These are phyloP conservation scores for Oscheius sp. DNA, from an alignment of 2,888 invertebrate genomes.

Conservation along the genomic window DNA sequence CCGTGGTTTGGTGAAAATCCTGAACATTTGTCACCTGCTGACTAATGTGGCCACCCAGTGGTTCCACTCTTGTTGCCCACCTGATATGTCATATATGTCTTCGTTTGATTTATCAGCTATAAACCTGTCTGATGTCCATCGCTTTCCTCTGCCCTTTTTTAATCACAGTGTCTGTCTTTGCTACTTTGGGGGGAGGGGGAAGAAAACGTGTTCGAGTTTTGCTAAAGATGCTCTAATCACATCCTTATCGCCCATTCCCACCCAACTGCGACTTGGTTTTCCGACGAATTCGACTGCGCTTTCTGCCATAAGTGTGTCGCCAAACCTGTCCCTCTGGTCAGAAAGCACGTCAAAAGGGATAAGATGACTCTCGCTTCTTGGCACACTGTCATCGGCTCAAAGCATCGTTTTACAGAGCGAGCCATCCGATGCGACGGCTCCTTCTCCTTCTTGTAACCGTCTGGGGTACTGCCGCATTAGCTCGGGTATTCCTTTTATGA, in stretches of 20 bases:
- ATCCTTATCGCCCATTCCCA: conserved; percentile 21
- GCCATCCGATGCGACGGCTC: conserved; percentile 25
- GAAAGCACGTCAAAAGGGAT: conserved; percentile 29
- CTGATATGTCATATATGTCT: too few relatives aligned
- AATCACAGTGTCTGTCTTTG: too few relatives aligned
- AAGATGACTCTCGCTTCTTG: not conserved
- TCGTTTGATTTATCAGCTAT: too few relatives aligned
- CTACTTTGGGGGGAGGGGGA: too few relatives aligned
- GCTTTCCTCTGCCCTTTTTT: too few relatives aligned
- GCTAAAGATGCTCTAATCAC: conserved; percentile 25
- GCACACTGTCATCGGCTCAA: conserved; percentile 1
- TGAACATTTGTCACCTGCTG: too few relatives aligned
- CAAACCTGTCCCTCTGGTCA: conserved; percentile 25
- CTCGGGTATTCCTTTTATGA: not conserved
- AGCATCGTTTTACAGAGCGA: conserved; percentile 14
- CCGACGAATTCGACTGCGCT: conserved; percentile 34
- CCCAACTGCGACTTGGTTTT: conserved; percentile 32
- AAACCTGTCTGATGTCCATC: too few relatives aligned
- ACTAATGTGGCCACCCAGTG: too few relatives aligned
- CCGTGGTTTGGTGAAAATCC: too few relatives aligned
- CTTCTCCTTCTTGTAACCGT: conserved; percentile 18
- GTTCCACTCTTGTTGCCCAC: too few relatives aligned
- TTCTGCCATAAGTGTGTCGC: conserved; percentile 38
- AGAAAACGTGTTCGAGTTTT: conserved; percentile 19
- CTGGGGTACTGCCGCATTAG: conserved; percentile 16